Evolutionary conservation across 2,113 vertebrate species (phyloP).

Genomic region (Cepphus grylle): DNA sequence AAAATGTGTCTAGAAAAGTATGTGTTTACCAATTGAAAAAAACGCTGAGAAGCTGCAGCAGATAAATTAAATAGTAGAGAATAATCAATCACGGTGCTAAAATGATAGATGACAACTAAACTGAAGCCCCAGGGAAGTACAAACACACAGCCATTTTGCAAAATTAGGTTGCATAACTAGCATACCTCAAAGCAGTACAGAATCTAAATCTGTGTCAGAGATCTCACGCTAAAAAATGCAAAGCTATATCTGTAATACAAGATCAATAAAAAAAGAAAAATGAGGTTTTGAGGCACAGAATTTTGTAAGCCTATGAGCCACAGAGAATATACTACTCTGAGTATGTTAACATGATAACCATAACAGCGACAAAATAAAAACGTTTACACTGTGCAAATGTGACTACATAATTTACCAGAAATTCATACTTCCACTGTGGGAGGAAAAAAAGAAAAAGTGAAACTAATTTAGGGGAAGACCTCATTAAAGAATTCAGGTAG

Average conservation of each 20-base stretch:
- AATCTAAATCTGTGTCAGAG: constrained; percentile 12
- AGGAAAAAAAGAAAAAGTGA: not conserved
- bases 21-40: constrained; percentile 22
- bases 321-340: not conserved
- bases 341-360: not conserved
- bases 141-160: constrained; percentile 32
- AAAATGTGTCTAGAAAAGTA: not conserved
- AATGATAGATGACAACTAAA: constrained; percentile 54
- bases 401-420: not conserved
- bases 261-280: not conserved
- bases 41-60: constrained; percentile 4
- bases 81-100: constrained; percentile 43
- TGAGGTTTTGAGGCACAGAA: not conserved
- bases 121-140: constrained; percentile 32
- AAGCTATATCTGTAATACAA: not conserved
- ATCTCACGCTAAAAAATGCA: constrained; percentile 15
- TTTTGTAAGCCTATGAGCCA: not conserved
- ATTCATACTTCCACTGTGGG: not conserved
- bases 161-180: constrained; percentile 45
- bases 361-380: not conserved
- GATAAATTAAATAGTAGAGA: constrained; percentile 48
- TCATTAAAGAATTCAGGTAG: not conserved
- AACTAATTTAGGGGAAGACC: not conserved
- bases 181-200: constrained; percentile 29
- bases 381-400: not conserved